These are phyloP conservation scores for Choloepus didactylus DNA, from an alignment of 2,797 vertebrate genomes.

Conservation along the genomic window DNA sequence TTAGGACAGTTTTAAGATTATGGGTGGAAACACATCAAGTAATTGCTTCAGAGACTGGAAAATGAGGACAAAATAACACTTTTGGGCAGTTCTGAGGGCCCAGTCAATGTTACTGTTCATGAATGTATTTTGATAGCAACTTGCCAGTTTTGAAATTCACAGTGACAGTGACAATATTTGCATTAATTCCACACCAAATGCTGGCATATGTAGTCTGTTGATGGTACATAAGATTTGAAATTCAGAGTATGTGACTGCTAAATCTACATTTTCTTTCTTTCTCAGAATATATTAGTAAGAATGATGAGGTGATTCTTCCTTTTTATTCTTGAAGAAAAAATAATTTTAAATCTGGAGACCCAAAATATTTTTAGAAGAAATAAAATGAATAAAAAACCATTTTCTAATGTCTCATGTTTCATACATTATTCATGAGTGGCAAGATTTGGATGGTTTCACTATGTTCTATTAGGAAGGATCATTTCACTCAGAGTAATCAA, in stretches of 20 bases:
- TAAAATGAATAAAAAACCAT: background rate
- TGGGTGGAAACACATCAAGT: background rate
- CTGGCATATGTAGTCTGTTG: background rate
- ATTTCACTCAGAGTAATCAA: background rate
- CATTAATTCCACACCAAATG: background rate
- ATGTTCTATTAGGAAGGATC: background rate
- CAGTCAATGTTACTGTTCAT: background rate
- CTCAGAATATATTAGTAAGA: background rate
- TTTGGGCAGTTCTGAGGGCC: background rate
- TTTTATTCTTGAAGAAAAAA: background rate
- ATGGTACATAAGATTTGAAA: background rate
- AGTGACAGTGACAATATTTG: background rate
- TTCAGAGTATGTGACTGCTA: background rate
- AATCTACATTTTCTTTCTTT: slow-evolving; percentile 5
- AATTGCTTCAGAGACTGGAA: background rate
- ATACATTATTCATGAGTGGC: background rate
- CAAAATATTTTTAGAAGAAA: slow-evolving; percentile 3
- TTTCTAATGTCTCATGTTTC: background rate
- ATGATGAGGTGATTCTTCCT: background rate
- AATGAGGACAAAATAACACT: background rate
- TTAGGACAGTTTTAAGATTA: background rate
- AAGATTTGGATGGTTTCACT: background rate
- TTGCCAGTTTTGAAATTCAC: background rate
- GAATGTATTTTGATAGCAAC: background rate
- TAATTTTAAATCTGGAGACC: slow-evolving; percentile 10